Evolutionary conservation across 1,140 invertebrate species (phyloP), one percentile per base, ranked within the genome.

Genomic region (Drosophila saltans): DNA sequence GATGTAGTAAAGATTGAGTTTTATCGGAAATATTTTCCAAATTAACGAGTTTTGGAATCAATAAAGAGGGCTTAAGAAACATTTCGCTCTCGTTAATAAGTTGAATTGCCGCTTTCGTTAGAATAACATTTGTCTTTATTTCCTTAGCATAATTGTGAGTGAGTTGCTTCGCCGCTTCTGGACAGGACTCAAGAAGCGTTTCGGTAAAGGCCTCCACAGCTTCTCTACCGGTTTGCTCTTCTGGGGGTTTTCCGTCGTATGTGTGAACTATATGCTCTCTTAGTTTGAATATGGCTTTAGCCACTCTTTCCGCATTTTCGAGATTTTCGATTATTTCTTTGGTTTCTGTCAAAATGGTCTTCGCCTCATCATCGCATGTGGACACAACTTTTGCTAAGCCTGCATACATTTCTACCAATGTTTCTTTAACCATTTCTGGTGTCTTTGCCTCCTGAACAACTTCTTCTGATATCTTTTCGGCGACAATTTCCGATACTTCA

Each of bases 221-320:
- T 52, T 78, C 39, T 1, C 57, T 74, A 6, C 63, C 60, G 8
- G 11, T 4, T 61, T 78, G 56, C 2, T 80, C 69, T 9, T 69
- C 52, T 2, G 30, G 24, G 5, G 65, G 4, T 52, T 71, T 85
- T 2, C 77, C 75, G 62, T 91, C 83, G 55, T 90, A 91, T 0
- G 90, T 91, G 16, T 91, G 86, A 24, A 91, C 86, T 48, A 91
- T 91, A 21, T 89, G 79, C 24, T 91, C 90, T 36, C 70, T 75
- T 7, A 91, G 16, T 41, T 91, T 89, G 7, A 91, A 91, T 40
- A 91, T 70, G 1, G 66, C 67, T 52, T 91, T 91, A 6, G 70
- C 52, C 1, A 80, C 61, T 52, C 69, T 72, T 2, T 75, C 69
- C 1, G 6, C 10, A 48, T 89, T 66, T 26, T 65, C 40, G 0